These are phyloP conservation scores for Lymantria dispar DNA, from an alignment of 2,888 invertebrate species.

Conservation along the genomic window DNA sequence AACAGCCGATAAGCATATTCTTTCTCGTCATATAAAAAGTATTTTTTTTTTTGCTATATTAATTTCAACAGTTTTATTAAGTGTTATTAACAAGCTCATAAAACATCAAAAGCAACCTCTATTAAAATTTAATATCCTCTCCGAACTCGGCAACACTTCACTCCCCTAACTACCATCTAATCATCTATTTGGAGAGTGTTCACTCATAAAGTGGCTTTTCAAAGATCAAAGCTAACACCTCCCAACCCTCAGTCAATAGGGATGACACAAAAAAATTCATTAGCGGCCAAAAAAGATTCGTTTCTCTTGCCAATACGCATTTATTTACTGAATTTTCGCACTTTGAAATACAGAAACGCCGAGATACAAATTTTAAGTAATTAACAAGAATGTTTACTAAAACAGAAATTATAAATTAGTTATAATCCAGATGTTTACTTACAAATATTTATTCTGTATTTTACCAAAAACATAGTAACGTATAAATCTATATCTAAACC, in stretches of 20 bases:
- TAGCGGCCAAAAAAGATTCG: conserved; percentile 53
- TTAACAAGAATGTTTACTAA: no score
- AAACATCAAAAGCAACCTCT: conserved; percentile 32
- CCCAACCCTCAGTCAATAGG: conserved; percentile 28
- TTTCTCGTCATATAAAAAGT: no score
- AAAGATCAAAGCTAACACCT: conserved; percentile 66
- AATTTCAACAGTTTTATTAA: background rate
- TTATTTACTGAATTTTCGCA: conserved; percentile 21
- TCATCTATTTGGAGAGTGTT: conserved; percentile 60
- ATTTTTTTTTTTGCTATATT: no score
- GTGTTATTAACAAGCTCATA: background rate
- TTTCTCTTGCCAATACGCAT: conserved; percentile 36
- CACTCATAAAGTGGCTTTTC: conserved; percentile 67
- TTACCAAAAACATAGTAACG: no score
- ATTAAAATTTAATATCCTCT: conserved; percentile 47
- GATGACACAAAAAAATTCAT: conserved; percentile 61
- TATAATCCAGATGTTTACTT: no score
- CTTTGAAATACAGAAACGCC: conserved; percentile 37
- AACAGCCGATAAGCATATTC: no score
- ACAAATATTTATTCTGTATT: no score
- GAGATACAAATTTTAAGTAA: conserved; percentile 8
- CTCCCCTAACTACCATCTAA: conserved; percentile 61
- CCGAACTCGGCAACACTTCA: conserved; percentile 16
- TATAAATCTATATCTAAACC: no score
- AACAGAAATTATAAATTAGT: no score